These are phyloP conservation scores for Saccostrea echinata DNA, from an alignment of 1,140 invertebrate species.

Conservation along the genomic window DNA sequence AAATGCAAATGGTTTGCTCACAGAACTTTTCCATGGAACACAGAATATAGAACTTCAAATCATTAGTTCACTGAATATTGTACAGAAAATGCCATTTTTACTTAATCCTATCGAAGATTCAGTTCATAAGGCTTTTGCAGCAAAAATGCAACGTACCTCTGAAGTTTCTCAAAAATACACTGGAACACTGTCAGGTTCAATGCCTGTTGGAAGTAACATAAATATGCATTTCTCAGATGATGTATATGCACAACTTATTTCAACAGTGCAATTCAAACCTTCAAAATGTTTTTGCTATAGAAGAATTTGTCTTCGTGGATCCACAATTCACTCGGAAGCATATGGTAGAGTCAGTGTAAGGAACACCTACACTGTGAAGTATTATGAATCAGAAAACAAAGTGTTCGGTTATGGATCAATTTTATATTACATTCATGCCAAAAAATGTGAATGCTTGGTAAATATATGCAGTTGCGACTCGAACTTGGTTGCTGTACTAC, in stretches of 20 bases:
- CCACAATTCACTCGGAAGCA: conserved; percentile 16
- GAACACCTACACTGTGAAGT: conserved; percentile 41
- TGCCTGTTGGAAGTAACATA: not conserved
- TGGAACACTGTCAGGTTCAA: conserved; percentile 33
- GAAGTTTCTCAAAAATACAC: not conserved
- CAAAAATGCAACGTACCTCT: conserved; percentile 23
- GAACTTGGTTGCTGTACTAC: conserved; percentile 13
- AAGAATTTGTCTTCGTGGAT: conserved; percentile 43
- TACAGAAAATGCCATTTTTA: conserved; percentile 42
- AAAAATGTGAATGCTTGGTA: conserved; percentile 38
- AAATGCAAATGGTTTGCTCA: conserved; percentile 54
- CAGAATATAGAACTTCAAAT: conserved; percentile 58
- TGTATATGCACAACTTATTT: conserved; percentile 34
- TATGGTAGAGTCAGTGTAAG: conserved; percentile 39
- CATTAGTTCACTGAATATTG: conserved; percentile 38
- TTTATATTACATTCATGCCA: conserved; percentile 30
- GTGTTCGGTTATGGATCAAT: conserved; percentile 15
- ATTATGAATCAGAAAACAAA: conserved; percentile 3
- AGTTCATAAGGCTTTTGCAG: conserved; percentile 20
- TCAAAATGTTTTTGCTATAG: not conserved
- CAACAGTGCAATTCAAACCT: conserved; percentile 26
- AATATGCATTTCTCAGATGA: conserved; percentile 3
- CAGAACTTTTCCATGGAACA: conserved; percentile 60
- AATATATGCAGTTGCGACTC: conserved; percentile 5
- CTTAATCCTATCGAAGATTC: conserved; percentile 22